phyloP scores from a whole-genome alignment of 2,888 invertebrate genomes.

The Rhopalosiphum nymphaeae region DNA sequence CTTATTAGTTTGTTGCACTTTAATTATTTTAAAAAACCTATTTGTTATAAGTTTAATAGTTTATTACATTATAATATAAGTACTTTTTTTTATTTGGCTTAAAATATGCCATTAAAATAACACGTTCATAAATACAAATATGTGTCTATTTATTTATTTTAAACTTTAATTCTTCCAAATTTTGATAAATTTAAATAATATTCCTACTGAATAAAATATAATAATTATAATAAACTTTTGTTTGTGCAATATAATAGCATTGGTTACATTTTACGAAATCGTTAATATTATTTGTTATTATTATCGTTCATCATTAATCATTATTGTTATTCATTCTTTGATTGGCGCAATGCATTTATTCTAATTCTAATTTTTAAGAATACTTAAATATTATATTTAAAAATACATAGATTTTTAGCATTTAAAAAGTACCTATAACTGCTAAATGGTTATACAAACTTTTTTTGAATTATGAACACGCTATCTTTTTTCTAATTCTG shows the following conservation, averaged over 20 bases:
- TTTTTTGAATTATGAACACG: background rate
- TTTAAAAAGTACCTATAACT: background rate
- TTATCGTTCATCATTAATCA: too few relatives aligned
- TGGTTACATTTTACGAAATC: background rate
- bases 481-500: background rate
- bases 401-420: background rate
- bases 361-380: background rate
- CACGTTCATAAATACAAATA: background rate
- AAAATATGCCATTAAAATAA: constrained; percentile 21
- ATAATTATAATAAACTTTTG: background rate
- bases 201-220: background rate
- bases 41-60: constrained; percentile 34
- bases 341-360: background rate
- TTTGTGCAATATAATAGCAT: background rate
- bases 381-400: background rate
- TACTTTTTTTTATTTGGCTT: constrained; percentile 22
- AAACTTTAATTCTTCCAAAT: background rate
- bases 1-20: constrained; percentile 30
- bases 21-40: constrained; percentile 12
- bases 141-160: background rate
- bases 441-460: background rate
- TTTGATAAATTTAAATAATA: background rate
- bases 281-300: background rate
- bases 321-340: background rate
- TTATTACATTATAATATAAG: constrained; percentile 12